Evolutionary conservation across 2,888 invertebrate genomes (phyloP).

Genomic region (Andrena haemorrhoa): DNA sequence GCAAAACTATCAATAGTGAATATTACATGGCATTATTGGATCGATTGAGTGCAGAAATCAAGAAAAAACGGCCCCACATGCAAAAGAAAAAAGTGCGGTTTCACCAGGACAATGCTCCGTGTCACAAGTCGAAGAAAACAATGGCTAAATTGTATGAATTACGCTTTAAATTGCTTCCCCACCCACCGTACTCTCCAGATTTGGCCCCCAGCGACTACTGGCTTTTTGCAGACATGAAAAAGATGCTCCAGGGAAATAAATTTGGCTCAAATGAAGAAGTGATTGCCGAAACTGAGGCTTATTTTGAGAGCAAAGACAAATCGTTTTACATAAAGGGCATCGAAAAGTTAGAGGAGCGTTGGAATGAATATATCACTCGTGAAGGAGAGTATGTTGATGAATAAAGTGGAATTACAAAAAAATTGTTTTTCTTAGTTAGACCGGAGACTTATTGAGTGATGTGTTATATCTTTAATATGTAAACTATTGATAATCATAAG

Average conservation of each 20-base stretch:
- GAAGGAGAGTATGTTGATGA: slow-evolving; percentile 55
- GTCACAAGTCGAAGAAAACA: not conserved
- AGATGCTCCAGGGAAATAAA: slow-evolving; percentile 10
- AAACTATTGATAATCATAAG: too few relatives aligned
- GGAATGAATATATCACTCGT: slow-evolving; percentile 49
- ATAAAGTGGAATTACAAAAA: slow-evolving; percentile 22
- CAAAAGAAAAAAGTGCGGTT: slow-evolving; percentile 68
- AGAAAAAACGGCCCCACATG: slow-evolving; percentile 71
- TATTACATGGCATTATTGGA: slow-evolving; percentile 69
- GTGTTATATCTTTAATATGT: not conserved
- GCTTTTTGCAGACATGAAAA: not conserved
- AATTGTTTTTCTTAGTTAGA: not conserved
- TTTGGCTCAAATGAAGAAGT: slow-evolving; percentile 19
- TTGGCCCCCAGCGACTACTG: not conserved
- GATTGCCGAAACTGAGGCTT: slow-evolving; percentile 50
- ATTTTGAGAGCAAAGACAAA: slow-evolving; percentile 55
- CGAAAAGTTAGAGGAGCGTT: slow-evolving; percentile 46
- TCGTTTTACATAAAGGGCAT: slow-evolving; percentile 43
- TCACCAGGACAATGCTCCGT: slow-evolving; percentile 63
- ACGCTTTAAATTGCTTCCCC: not conserved
- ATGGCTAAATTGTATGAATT: not conserved
- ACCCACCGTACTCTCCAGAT: not conserved
- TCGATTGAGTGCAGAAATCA: slow-evolving; percentile 67
- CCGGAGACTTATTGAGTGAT: slow-evolving; percentile 1
- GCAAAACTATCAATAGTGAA: slow-evolving; percentile 71